phyloP scores from a whole-genome alignment of 53 echinoderm and acorn worm genomes.

The Luidia sarsii region DNA sequence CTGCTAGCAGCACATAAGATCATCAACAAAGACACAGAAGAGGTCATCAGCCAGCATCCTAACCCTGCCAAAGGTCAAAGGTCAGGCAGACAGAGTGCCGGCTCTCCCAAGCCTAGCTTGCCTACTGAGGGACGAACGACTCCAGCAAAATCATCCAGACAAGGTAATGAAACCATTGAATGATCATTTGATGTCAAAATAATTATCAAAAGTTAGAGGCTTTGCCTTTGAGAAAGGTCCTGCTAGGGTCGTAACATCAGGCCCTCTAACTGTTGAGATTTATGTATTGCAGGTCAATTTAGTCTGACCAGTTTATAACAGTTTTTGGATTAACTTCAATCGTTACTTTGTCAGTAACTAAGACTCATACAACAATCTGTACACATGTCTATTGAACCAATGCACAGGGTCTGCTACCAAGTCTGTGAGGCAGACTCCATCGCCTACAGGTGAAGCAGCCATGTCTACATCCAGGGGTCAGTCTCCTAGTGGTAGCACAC shows the following conservation, averaged over 20 bases:
- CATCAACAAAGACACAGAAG: slow-evolving; percentile 83
- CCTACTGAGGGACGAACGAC: slow-evolving; percentile 20
- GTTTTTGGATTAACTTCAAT: too few relatives aligned
- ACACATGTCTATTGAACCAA: too few relatives aligned
- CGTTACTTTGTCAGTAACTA: too few relatives aligned
- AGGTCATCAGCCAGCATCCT: slow-evolving; percentile 65
- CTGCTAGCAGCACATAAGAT: slow-evolving; percentile 86
- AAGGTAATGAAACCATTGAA: slow-evolving; percentile 26
- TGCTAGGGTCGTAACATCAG: too few relatives aligned
- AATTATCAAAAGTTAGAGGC: not conserved
- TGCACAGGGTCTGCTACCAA: slow-evolving; percentile 64
- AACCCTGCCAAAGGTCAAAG: slow-evolving; percentile 36
- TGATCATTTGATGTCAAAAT: not conserved
- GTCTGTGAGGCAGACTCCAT: slow-evolving; percentile 44
- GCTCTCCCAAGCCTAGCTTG: slow-evolving; percentile 33
- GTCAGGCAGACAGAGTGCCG: slow-evolving; percentile 7
- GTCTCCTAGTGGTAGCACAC: slow-evolving; percentile 46
- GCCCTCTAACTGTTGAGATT: too few relatives aligned
- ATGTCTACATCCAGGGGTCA: slow-evolving; percentile 47
- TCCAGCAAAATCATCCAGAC: slow-evolving; percentile 62
- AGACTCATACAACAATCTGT: too few relatives aligned
- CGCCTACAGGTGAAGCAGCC: slow-evolving; percentile 14
- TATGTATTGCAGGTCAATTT: too few relatives aligned
- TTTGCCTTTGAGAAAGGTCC: too few relatives aligned
- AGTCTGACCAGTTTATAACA: too few relatives aligned